Percentiles rank a stretch among this genome's conserved stretches.
These are phyloP conservation scores for Calidris pugnax DNA, from an alignment of 2,113 vertebrate species.

Conservation along the genomic window DNA sequence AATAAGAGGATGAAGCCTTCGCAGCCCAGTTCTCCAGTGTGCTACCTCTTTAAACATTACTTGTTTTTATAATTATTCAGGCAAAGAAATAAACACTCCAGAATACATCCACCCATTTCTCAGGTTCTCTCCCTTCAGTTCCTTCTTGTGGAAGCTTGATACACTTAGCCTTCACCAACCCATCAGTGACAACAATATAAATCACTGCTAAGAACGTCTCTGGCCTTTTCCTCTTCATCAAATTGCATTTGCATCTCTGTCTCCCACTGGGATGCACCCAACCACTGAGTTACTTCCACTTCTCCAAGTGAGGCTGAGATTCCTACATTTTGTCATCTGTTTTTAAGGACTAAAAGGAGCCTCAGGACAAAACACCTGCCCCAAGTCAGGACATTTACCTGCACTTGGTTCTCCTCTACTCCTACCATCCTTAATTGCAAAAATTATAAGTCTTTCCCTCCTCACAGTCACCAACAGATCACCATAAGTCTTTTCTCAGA, in stretches of 20 bases:
- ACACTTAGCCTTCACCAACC: neutral
- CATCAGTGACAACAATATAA: neutral
- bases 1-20: neutral
- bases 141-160: neutral
- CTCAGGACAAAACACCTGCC: neutral
- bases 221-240: neutral
- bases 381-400: neutral
- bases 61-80: neutral
- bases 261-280: neutral
- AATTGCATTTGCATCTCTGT: neutral
- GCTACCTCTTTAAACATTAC: neutral
- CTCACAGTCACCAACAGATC: rapidly evolving
- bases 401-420: neutral
- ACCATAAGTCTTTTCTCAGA: neutral
- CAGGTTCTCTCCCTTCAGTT: neutral
- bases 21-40: neutral
- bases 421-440: neutral
- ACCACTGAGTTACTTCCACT: neutral
- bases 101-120: neutral
- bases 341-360: neutral
- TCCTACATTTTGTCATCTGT: neutral
- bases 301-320: neutral
- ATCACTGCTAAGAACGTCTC: neutral
- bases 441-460: neutral
- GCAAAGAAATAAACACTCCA: neutral